Evolutionary conservation across 2,888 invertebrate species (phyloP), one percentile per base, ranked within the genome.

Genomic region (Steromphala cineraria): DNA sequence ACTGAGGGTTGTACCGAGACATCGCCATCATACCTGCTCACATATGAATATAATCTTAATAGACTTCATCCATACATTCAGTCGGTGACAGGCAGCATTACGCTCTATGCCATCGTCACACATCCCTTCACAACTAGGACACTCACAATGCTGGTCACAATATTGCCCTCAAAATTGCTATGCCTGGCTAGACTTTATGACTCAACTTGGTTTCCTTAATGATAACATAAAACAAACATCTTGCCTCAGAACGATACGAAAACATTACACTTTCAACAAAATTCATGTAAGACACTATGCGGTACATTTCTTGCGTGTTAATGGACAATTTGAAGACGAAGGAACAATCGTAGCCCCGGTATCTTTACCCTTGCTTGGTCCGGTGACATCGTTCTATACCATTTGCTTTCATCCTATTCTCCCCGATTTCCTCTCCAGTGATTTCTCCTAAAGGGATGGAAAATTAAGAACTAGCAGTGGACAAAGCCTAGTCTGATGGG

Each of bases 11-110:
- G 71, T 40, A 71, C 28, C 40, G 36, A 36, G 71, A 71, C 71
- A 71, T 71, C 36, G n/a, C 71, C 36, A n/a, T 19, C 31, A 71
- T 71, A 71, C 71, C 71, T 71, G 71, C 31, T 10, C 71, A 71
- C 28, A 71, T 71, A 71, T 71, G 71, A 71, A 71, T 71, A 71
- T 71, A 31, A 71, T 71, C 71, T 36, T 71, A 71, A 71, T 36
- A 71, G 71, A 71, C 19, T 28, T 17, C 40, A 36, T 71, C 71
- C 13, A 36, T 36, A 19, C n/a, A 24, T 56, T 56, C 24, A 15
- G 24, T 10, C 19, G 10, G 56, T 24, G 31, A 36, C 17, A 71
- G 46, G 36, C 71, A 36, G 36, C 71, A 19, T 13, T 31, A 8
- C 19, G 71, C 40, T 17, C 46, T 10, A 46, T 71, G 71, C 71